Percentiles rank a stretch among this genome's conserved stretches.
Evolutionary conservation across 2,113 vertebrate species (phyloP).

Genomic region (Odocoileus hemionus): DNA sequence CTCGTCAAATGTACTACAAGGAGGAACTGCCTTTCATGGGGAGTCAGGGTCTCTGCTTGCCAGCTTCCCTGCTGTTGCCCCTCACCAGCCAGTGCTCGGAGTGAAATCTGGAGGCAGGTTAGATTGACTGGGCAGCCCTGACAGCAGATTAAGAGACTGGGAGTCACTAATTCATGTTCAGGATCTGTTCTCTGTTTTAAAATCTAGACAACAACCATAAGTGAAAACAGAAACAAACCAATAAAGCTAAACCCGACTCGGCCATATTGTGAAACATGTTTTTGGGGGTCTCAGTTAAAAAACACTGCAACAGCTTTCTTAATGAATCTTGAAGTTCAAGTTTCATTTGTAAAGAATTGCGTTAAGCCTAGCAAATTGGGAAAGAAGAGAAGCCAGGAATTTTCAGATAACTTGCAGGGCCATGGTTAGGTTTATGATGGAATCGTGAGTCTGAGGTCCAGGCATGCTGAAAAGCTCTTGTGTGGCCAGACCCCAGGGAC

Average conservation of each 20-base stretch:
- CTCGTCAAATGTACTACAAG: not conserved
- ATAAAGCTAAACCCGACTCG: not conserved
- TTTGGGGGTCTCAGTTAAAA: slow-evolving; percentile 1
- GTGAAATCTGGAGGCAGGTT: not conserved
- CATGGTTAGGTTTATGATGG: not conserved
- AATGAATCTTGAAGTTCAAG: slow-evolving; percentile 47
- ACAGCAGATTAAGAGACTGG: not conserved
- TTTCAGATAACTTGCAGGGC: not conserved
- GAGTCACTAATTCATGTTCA: not conserved
- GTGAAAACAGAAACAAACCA: slow-evolving; percentile 20
- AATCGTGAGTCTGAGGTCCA: not conserved
- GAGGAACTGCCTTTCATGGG: not conserved
- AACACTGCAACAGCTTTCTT: not conserved
- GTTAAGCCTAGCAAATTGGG: not conserved
- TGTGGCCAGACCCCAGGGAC: not conserved
- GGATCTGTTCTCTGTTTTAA: not conserved
- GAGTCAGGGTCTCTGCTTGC: no score
- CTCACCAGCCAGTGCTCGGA: not conserved
- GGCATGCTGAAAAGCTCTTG: not conserved
- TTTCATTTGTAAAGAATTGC: slow-evolving; percentile 33
- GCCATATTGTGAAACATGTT: not conserved
- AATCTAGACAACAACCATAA: not conserved
- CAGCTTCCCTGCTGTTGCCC: not conserved
- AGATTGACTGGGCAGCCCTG: not conserved
- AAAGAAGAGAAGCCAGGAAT: not conserved